Base-by-base conservation (phyloP, 2,797 vertebrate species). In the Phrynocephalus guinanensis region DNA sequence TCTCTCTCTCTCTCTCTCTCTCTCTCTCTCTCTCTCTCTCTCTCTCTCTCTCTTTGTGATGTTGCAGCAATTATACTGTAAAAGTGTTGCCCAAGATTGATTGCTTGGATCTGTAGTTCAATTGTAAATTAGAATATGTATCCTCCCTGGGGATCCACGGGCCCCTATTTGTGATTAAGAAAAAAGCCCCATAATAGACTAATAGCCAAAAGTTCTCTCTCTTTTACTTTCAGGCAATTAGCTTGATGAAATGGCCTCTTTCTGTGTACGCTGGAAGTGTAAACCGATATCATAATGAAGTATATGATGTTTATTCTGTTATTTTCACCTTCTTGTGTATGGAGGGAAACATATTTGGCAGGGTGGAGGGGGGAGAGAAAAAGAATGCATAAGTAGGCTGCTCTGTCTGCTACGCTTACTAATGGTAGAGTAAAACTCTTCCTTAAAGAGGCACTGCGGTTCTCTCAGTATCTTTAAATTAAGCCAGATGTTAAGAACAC, bases 111-210 rank as follows among this genome's bases (percentile, higher is more conserved):
- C 98, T 98, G 97, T 97, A 98, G 98, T 99, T 99, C 98, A 99
- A 98, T 98, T 98, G 98, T 99, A 99, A 99, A 99, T 99, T 98
- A 98, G 98, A 98, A 98, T 97, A 97, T 98, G 97, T 97, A 96
- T 98, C 98, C 98, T 88, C 98, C 97, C 96, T 90, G 96, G 98
- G 98, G 98, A 98, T 97, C 97, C 98, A 97, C 96, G 96, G 96
- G 97, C 97, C 87, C 98, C 97, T 98, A 98, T 98, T 98, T 99
- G 98, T 99, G 98, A 99, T 99, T 99, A 98, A 98, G 98, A 98
- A 99, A 98, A 97, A 98, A 98, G 97, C 96, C 97, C 97, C 95
- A 94, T 98, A 98, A 98, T 98, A 98, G 98, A 98, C 97, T 97
- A 98, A 97, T 97, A 97, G 97, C 97, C 96, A 85, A 97, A 99